Percentiles rank a stretch among this genome's conserved stretches.
Evolutionary conservation across 1,140 invertebrate genomes (phyloP).

Genomic region (Eriosoma lanigerum): DNA sequence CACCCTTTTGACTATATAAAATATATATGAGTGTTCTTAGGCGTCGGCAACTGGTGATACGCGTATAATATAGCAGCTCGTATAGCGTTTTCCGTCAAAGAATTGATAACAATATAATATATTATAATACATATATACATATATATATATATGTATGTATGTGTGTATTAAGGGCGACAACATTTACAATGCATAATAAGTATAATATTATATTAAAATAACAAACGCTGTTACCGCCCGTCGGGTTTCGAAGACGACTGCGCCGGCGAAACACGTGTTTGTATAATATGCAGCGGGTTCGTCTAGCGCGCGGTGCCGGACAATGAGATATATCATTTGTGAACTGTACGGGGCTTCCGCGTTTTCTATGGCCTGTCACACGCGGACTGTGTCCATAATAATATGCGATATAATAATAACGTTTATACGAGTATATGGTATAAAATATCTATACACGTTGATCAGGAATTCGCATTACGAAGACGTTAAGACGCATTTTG

Average conservation of each 20-base stretch:
- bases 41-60: not conserved
- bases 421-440: no score
- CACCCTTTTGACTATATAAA: not conserved
- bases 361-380: no score
- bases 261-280: slow-evolving; percentile 23
- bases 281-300: not conserved
- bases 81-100: not conserved
- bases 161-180: no score
- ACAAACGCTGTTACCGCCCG: slow-evolving; percentile 11
- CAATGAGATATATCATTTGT: not conserved
- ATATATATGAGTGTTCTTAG: not conserved
- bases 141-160: no score
- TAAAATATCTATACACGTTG: no score
- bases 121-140: not conserved
- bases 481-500: no score
- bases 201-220: not conserved
- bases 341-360: no score
- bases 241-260: not conserved
- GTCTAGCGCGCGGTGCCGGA: not conserved
- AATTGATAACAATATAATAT: not conserved
- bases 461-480: no score
- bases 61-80: not conserved
- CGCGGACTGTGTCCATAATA: no score
- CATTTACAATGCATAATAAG: not conserved
- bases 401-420: no score